Evolutionary conservation across 1,140 invertebrate genomes (phyloP), one percentile per base, ranked within the genome.

Genomic region (Drosophila novamexicana): DNA sequence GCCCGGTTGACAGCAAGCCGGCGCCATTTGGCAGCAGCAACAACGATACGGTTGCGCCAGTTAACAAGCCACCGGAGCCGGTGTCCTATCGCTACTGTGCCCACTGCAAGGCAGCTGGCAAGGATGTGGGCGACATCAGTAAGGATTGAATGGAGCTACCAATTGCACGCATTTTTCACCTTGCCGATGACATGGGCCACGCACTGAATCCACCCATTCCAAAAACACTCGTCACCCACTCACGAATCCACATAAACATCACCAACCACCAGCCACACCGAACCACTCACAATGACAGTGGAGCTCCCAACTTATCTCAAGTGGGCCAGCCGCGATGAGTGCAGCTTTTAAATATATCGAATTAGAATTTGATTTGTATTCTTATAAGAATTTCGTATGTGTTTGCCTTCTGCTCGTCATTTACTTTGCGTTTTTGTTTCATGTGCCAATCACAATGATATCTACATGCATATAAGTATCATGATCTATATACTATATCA

Each of bases 31-130:
- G 76, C 75, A 68, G 50, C 68, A 45, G 57, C 37, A 70, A 18
- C 32, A 45, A 54, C 47, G 29, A 29, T 10, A 9, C 10, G 1
- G 7, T 8, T 6, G 18, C 39, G 7, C 12, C 32, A 9, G 42
- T 22, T 6, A 70, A 47, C 42, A 86, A 88, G 49, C 83, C 83
- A 10, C 84, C 84, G 7, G 84, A 84, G 80, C 84, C 84, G 49
- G 74, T 89, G 5, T 88, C 84, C 69, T 88, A 88, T 70, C 69
- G 73, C 29, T 88, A 88, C 7, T 88, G 84, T 8, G 40, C 80
- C 14, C 80, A 88, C 14, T 88, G 84, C 59, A 88, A 89, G 77
- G 57, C 77, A n/a, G 45, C 50, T 22, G 61, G 54, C 29, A 89
- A 64, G 56, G 74, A 88, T 62, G 45, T 32, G 47, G 36, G 42